Percentiles rank a stretch among this genome's conserved stretches.
Conservation (phyloP, 2,113 vertebrate genomes). For the Nanorana parkeri region DNA sequence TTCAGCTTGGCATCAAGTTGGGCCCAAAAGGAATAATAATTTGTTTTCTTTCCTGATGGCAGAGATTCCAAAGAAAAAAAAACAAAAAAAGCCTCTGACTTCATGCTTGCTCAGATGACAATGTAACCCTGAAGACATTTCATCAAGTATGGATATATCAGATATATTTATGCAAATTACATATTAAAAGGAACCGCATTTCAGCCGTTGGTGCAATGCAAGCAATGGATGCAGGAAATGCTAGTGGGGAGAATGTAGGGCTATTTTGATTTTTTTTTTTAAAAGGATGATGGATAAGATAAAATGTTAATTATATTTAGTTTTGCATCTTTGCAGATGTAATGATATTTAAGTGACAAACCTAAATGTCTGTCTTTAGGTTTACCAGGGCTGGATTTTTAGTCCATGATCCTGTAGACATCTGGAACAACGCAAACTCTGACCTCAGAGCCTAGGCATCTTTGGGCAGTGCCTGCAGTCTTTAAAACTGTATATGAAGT, state of each 20-base stretch:
- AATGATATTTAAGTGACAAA: too few relatives aligned
- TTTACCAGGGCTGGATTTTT: too few relatives aligned
- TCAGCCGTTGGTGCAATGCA: conserved; percentile 75
- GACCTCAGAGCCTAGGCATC: too few relatives aligned
- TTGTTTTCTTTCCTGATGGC: conserved; percentile 77
- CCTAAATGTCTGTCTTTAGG: too few relatives aligned
- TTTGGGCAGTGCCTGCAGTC: too few relatives aligned
- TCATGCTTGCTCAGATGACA: conserved; percentile 72
- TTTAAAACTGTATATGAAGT: too few relatives aligned
- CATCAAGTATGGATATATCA: conserved; percentile 72
- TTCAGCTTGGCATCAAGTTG: conserved; percentile 78
- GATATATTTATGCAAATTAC: conserved; percentile 82
- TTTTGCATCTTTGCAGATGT: too few relatives aligned
- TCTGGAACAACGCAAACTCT: too few relatives aligned
- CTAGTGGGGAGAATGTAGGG: conserved; percentile 65
- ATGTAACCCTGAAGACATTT: conserved; percentile 73
- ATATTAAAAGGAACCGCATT: conserved; percentile 75
- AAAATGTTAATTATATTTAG: too few relatives aligned
- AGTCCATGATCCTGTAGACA: too few relatives aligned
- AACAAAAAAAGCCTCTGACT: conserved; percentile 62
- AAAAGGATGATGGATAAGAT: too few relatives aligned
- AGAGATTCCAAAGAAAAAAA: conserved; percentile 76
- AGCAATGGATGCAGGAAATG: conserved; percentile 77
- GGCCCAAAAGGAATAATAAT: conserved; percentile 82
- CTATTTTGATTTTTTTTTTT: conserved; percentile 61